Evolutionary conservation across 2,797 vertebrate species (phyloP).

Genomic region (Nannoperca obscura): DNA sequence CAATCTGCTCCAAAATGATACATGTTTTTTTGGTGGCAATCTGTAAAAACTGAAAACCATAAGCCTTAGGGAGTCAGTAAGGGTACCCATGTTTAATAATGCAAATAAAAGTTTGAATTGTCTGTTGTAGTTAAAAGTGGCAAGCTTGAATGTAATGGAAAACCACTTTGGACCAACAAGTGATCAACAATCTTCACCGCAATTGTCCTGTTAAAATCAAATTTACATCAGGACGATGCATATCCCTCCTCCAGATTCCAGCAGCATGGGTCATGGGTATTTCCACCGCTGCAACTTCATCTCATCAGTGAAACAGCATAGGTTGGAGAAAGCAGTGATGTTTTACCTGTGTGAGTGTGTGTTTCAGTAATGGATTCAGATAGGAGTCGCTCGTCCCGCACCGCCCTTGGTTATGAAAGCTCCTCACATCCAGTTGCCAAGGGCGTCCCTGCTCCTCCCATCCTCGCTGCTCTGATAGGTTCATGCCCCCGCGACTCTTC

Average conservation of each 20-base stretch:
- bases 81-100: neutral
- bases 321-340: constrained; percentile 48
- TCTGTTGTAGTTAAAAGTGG: neutral
- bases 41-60: neutral
- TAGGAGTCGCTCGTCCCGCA: constrained; percentile 47
- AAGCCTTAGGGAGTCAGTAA: no score
- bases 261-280: constrained; percentile 41
- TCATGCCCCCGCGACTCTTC: constrained; percentile 60
- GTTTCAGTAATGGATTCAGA: constrained; percentile 62
- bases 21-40: neutral
- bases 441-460: constrained; percentile 60
- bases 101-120: neutral
- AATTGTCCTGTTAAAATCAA: constrained; percentile 25
- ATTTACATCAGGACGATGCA: constrained; percentile 26
- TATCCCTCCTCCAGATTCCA: constrained; percentile 23
- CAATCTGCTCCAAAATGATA: neutral
- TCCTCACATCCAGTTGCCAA: constrained; percentile 77
- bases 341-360: constrained; percentile 41
- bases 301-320: constrained; percentile 62
- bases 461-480: constrained; percentile 64
- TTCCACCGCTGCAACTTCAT: constrained; percentile 44
- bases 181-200: constrained; percentile 9
- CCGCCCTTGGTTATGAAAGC: constrained; percentile 69
- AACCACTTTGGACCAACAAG: constrained; percentile 1
- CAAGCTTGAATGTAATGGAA: neutral